Evolutionary conservation across 2,797 vertebrate species (phyloP).

Genomic region (Acomys russatus): DNA sequence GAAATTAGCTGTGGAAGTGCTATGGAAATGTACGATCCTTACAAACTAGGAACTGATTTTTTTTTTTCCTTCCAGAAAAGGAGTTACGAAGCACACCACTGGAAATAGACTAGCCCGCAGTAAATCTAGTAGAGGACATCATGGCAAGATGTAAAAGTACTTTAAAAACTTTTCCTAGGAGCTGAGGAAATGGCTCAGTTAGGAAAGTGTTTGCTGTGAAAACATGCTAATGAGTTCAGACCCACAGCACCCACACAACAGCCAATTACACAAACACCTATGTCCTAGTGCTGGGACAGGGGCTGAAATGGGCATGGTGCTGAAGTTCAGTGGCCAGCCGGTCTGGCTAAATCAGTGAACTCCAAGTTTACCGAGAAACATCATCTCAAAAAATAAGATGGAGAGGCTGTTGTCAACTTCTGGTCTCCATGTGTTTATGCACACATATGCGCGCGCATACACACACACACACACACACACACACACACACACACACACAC

Average conservation of each 20-base stretch:
- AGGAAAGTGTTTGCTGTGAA: background rate
- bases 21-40: slow-evolving; percentile 1
- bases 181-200: background rate
- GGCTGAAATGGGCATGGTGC: background rate
- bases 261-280: no score
- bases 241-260: background rate
- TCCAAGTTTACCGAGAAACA: background rate
- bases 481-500: background rate
- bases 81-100: slow-evolving; percentile 27
- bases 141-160: background rate
- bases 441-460: background rate
- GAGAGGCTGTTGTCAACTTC: background rate
- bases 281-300: background rate
- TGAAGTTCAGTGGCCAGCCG: background rate
- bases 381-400: background rate
- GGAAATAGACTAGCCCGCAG: background rate
- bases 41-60: background rate
- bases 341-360: background rate
- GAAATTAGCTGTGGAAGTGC: background rate
- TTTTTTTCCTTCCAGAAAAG: slow-evolving; percentile 15
- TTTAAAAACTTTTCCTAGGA: background rate
- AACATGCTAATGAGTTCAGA: background rate
- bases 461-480: no score
- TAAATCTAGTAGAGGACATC: background rate
- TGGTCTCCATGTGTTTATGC: background rate